Evolutionary conservation across 2,113 vertebrate species (phyloP).

Genomic region (Hemiprocne comata): DNA sequence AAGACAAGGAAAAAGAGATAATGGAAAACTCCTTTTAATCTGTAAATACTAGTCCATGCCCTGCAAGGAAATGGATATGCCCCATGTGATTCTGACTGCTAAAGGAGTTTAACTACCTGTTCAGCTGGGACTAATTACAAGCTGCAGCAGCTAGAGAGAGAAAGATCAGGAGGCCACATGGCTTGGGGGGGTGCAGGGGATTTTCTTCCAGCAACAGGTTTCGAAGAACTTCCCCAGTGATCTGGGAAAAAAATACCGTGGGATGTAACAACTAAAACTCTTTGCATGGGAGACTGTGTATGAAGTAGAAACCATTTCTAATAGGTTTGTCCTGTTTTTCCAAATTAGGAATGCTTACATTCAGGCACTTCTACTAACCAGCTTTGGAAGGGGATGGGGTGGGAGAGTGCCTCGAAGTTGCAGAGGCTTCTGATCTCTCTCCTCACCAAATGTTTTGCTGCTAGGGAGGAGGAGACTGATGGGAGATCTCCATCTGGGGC

Average conservation of each 20-base stretch:
- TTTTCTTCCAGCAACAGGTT: slow-evolving; percentile 22
- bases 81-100: background rate
- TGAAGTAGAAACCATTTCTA: background rate
- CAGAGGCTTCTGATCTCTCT: background rate
- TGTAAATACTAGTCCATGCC: background rate
- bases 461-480: background rate
- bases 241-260: background rate
- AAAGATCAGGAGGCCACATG: slow-evolving; percentile 30
- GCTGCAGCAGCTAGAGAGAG: background rate
- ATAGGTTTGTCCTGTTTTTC: background rate
- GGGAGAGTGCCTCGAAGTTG: background rate
- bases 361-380: background rate
- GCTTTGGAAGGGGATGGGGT: background rate
- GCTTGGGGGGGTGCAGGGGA: background rate
- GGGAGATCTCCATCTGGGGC: background rate
- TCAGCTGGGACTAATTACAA: slow-evolving; percentile 48
- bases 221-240: background rate
- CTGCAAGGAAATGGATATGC: background rate
- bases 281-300: background rate
- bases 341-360: background rate
- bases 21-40: background rate
- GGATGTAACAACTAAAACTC: background rate
- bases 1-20: background rate
- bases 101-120: slow-evolving; percentile 1
- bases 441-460: background rate